Evolutionary conservation across 2,888 invertebrate species (phyloP).

Genomic region (Apomyelois bistriatella): DNA sequence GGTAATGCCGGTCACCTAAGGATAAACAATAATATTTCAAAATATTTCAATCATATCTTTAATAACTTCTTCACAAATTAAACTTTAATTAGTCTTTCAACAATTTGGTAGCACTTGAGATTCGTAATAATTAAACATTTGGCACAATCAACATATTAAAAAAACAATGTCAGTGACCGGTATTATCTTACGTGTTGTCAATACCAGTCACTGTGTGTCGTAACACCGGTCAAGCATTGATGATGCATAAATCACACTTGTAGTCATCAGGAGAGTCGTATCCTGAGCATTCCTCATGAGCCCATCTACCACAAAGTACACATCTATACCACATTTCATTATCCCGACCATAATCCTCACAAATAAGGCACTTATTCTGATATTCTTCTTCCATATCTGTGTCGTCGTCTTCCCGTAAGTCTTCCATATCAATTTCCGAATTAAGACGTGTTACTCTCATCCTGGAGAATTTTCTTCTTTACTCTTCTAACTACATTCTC

Average conservation of each 20-base stretch:
- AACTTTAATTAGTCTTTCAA: too few relatives aligned
- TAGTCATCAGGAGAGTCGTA: slow-evolving; percentile 14
- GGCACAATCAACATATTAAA: too few relatives aligned
- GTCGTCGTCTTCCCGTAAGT: slow-evolving; percentile 15
- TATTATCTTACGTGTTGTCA: too few relatives aligned
- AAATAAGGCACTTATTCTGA: not conserved
- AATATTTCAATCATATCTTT: too few relatives aligned
- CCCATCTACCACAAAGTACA: slow-evolving; percentile 13
- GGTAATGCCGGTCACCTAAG: too few relatives aligned
- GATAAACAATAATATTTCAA: too few relatives aligned
- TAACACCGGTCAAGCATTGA: too few relatives aligned
- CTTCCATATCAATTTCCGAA: not conserved
- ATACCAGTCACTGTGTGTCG: too few relatives aligned
- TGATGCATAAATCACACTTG: not conserved
- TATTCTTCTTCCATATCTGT: slow-evolving; percentile 23
- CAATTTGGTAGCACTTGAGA: too few relatives aligned
- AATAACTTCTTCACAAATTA: too few relatives aligned
- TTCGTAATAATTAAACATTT: too few relatives aligned
- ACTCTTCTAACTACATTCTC: not conserved
- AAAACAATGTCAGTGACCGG: too few relatives aligned
- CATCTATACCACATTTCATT: slow-evolving; percentile 15
- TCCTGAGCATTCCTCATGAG: slow-evolving; percentile 15
- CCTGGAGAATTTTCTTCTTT: not conserved
- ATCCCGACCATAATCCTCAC: not conserved
- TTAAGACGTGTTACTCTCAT: not conserved